Base-by-base conservation (phyloP, 1,140 invertebrate genomes). In the Eumaeus atala region DNA sequence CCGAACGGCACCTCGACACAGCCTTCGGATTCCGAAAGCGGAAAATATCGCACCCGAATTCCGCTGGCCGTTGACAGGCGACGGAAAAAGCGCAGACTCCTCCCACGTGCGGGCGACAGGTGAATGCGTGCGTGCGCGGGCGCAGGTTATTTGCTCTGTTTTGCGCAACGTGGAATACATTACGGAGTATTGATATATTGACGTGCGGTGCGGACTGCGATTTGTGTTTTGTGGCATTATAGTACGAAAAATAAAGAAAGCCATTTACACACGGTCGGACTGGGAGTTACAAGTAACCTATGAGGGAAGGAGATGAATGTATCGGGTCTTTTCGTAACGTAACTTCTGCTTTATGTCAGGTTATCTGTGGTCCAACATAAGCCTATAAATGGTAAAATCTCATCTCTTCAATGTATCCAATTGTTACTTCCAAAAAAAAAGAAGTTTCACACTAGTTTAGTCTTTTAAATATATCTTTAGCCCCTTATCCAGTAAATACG, bases 31-130 rank as follows among this genome's bases (percentile, higher is more conserved):
- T 77, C 81, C 81, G 68, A 55, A 57, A 63, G 56, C 63, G 74
- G 75, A 71, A 82, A 82, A 84, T 84, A 84, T 81, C 75, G 81
- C 81, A 84, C 81, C 81, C 75, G 75, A 81, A 84, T 84, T 83
- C 79, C 77, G 66, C 68, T 54, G 59, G 59, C 57, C 51, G 66
- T 64, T 74, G 75, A 78, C 72, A 67, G 64, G 61, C 47, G 40
- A 16, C 16, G 14, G 16, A 16, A 16, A 9, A 17, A 16, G 6
- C 12, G 40, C 6, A 14, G 40, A 60, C 77, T 63, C 66, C 76
- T 69, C n/a, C n/a, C 21, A 6, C 80, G 73, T 77, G 76, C 73
- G 63, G 70, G 72, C 64, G 61, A 49, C 56, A 59, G 78, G 82
- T 78, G 84, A 77, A 74, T 84, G 81, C 82, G 79, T 44, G 40